Base-by-base conservation (phyloP, 2,888 invertebrate species). In the Peribatodes rhomboidaria region DNA sequence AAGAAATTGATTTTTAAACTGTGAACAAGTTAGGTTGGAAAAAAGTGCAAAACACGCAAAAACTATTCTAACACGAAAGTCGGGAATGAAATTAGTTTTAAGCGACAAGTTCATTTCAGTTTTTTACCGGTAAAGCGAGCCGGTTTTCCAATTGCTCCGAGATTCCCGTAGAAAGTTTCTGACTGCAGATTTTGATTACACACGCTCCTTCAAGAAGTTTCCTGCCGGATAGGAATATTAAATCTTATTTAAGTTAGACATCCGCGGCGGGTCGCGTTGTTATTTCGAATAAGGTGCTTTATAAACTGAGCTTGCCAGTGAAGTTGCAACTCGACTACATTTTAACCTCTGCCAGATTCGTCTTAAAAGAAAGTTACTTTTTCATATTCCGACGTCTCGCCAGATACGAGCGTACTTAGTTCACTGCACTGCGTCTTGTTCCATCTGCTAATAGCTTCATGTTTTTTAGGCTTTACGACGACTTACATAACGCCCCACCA, bases 161-260 rank as follows among this genome's bases (percentile, higher is more conserved):
- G 89, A 87, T 87, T 90, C 87, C 84, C 80, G 86, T 81, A 71
- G 81, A 87, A 92, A 92, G 85, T 92, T 91, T 83, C 78, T 75
- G 86, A 83, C 81, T 89, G 90, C 89, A 89, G 90, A 90, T 93
- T 93, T 92, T 93, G 92, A 93, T 93, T 93, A 93, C 92, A 93
- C 86, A 91, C 92, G 90, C 91, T 92, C 85, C 87, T 90, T 87
- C 84, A 85, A 83, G 84, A 88, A 92, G 89, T 88, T 92, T 89
- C 86, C 84, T 87, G 85, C 79, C 81, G 87, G 91, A 89, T 91
- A 88, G 86, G 92, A 93, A 93, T 93, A 92, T 92, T 93, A 93
- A 93, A 93, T 93, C 91, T 89, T 92, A 92, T 92, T 92, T 92
- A 92, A 93, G 86, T 92, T 92, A 90, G 91, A 91, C 89, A 89